Evolutionary conservation across 2,888 invertebrate species (phyloP), one percentile per base, ranked within the genome.

Genomic region (Atrina japonica): DNA sequence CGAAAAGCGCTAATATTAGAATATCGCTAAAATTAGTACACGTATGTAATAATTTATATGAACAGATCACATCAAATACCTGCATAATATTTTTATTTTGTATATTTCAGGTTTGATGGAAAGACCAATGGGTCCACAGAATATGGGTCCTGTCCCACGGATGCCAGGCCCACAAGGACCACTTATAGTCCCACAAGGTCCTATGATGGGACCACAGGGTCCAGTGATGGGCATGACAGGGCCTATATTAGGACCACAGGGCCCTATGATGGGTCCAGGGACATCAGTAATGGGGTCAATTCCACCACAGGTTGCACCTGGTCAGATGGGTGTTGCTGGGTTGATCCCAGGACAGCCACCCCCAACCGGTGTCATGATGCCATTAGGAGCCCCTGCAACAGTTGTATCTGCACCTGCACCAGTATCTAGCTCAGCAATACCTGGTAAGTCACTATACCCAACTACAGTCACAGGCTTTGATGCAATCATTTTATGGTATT

Each of bases 271-370:
- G 16, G 30, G 47, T 23, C 40, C 67, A 16, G 55, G 59, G 50
- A 45, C 66, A 35, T 50, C 70, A 27, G 25, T 59, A 11, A 66
- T 74, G 63, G 68, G 70, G 45, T 58, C 64, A 35, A 67, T 58
- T 49, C 64, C 64, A 41, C 23, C 69, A 11, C 40, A 52, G 35
- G 11, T 59, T 18, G 52, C 41, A 21, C 40, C 69, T 52, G 66
- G 63, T 41, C 30, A 56, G 18, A 43, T 64, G 49, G 43, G n/a
- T 9, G 35, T 43, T 27, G 41, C 52, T 11, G 59, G 43, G 27
- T 45, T 59, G 47, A 35, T 58, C 49, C 30, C 35, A 23, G 35
- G 35, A 35, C 35, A 35, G 11, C 35, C 35, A 7, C 6, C 6
- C 5, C 47, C 45, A 41, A 41, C 60, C 43, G 35, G 47, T 68